A percentile compares a stretch with the other conserved stretches of the same genome.
Evolutionary conservation across 2,113 vertebrate species (phyloP).

Genomic region (Myotis yumanensis): DNA sequence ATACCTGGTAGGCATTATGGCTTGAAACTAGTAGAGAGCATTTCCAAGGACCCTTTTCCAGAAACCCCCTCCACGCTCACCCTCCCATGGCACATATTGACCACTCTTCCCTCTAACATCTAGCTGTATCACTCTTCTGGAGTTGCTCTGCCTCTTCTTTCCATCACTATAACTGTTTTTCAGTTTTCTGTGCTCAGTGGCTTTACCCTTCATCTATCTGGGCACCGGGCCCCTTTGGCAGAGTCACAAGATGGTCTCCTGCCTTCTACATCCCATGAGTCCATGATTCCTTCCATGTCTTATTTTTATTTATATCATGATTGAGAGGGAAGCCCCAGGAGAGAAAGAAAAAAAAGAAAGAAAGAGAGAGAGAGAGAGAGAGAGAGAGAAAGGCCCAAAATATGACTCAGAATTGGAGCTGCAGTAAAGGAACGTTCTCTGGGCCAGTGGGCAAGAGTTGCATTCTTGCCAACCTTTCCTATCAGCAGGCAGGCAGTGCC

Average conservation of each 20-base stretch:
- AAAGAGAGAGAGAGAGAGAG: neutral
- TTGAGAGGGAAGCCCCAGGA: constrained; percentile 31
- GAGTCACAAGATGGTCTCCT: neutral
- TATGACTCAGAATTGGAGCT: constrained; percentile 57
- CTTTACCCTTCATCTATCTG: neutral
- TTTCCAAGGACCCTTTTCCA: neutral
- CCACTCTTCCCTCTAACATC: neutral
- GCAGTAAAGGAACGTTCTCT: constrained; percentile 33
- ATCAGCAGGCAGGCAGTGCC: constrained; percentile 24
- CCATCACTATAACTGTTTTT: neutral
- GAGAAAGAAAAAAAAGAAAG: neutral
- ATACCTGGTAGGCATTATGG: neutral
- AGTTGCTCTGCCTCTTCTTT: neutral
- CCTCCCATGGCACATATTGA: neutral
- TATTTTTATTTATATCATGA: constrained; percentile 5
- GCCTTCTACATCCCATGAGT: neutral
- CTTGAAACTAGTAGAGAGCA: neutral
- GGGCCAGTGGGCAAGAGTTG: constrained; percentile 27
- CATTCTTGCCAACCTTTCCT: constrained; percentile 49
- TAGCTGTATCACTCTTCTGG: neutral
- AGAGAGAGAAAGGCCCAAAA: neutral
- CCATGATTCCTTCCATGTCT: neutral
- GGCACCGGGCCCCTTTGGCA: neutral
- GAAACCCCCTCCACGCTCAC: neutral
- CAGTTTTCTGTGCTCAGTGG: neutral